Base-by-base conservation (phyloP, 2,888 invertebrate genomes). In the Ophioninae sp. region DNA sequence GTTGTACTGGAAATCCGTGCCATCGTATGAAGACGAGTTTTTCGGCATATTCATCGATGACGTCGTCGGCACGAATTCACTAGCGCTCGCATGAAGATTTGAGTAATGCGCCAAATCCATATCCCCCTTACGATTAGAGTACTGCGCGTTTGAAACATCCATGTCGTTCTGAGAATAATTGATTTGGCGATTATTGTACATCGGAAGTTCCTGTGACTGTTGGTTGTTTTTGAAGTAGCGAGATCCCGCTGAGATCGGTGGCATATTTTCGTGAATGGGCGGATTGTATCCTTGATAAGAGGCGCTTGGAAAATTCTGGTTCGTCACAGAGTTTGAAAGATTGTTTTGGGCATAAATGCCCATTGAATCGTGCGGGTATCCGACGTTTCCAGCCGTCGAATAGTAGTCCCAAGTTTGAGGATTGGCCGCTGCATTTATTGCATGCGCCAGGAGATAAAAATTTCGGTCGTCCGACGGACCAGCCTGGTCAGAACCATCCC, bases 21-120 rank as follows among this genome's bases (percentile, higher is more conserved):
- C 82, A 68, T 84, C 78, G 68, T 79, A 79, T 20, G 62, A 39
- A 30, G 62, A 56, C 41, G 67, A 21, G 61, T 41, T 77, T 65
- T 77, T 84, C 59, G 61, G 73, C 17, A 50, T 1, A 20, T 56
- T 81, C 44, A 81, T 79, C 64, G 59, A 80, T 6, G 68, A 88
- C 86, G 89, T 87, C 90, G 94, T 94, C 80, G 95, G 95, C 85
- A 94, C 93, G 93, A 95, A 95, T 91, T 95, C 95, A 83, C 92
- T 94, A 23, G 95, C 95, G 65, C 94, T 94, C 17, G 94, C 92
- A 79, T 95, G 94, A 62, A 95, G 92, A 87, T 94, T 95, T 57
- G 95, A 95, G 86, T 88, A 85, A 56, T 87, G 85, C 0, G 85
- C 81, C 76, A 82, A 20, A 13, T 39, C 50, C 2, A 73, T 21